Conservation (phyloP, 2,797 vertebrate species). For the Macrochelys suwanniensis region DNA sequence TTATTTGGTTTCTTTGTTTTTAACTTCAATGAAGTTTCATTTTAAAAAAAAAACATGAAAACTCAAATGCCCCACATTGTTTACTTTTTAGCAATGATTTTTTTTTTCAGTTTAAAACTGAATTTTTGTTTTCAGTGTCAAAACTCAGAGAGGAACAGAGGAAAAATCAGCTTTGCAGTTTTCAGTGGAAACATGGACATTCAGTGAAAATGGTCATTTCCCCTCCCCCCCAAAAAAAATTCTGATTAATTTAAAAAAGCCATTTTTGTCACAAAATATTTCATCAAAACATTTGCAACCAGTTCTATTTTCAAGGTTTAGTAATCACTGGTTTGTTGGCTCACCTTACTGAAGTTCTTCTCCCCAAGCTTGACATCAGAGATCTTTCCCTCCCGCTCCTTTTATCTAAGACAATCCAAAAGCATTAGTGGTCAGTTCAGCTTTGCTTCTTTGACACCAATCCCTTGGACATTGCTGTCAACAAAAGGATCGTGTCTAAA, state of each 20-base stretch:
- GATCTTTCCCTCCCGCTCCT: background rate
- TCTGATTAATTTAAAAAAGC: background rate
- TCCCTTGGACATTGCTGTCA: background rate
- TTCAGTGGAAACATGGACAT: background rate
- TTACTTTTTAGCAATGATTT: background rate
- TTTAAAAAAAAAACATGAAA: too few relatives aligned
- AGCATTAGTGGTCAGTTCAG: background rate
- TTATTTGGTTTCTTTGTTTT: too few relatives aligned
- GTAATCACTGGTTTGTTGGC: background rate
- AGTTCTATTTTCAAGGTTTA: background rate
- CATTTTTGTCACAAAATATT: background rate
- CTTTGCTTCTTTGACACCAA: background rate
- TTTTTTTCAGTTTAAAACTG: background rate
- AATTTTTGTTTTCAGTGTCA: background rate
- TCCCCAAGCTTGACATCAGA: background rate
- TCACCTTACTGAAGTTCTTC: background rate
- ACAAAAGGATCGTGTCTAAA: background rate
- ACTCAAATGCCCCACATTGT: too few relatives aligned
- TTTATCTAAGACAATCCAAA: background rate
- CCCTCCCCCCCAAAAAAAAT: background rate
- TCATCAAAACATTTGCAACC: background rate
- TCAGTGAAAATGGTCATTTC: background rate
- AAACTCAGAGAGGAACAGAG: background rate
- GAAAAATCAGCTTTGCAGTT: background rate
- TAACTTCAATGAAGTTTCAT: too few relatives aligned